phyloP scores from a whole-genome alignment of 2,888 invertebrate species.

The Bruchidius siliquastri region DNA sequence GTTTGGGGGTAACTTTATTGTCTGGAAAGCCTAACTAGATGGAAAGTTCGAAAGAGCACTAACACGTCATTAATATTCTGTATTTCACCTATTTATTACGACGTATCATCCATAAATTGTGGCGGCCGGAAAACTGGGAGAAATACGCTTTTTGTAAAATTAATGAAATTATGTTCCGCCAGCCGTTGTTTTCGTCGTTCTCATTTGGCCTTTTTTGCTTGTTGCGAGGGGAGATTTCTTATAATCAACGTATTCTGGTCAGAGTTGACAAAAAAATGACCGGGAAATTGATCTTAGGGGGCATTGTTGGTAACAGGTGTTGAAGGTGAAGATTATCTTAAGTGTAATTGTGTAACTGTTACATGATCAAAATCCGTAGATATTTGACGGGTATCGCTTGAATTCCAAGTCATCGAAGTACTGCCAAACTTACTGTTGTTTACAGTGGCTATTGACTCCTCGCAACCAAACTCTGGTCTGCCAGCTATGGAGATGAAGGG shows the following conservation, averaged over 20 bases:
- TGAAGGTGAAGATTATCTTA: too few species aligned
- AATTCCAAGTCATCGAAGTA: too few species aligned
- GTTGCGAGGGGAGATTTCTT: not conserved
- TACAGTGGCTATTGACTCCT: too few species aligned
- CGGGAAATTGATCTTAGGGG: not conserved
- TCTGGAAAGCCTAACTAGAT: not conserved
- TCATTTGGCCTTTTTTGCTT: not conserved
- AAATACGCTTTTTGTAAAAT: not conserved
- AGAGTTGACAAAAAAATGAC: not conserved
- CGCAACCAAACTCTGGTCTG: too few species aligned
- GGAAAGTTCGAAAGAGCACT: not conserved
- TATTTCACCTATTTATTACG: not conserved
- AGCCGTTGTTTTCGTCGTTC: not conserved
- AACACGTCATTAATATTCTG: not conserved
- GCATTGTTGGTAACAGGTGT: too few species aligned
- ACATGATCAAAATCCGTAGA: too few species aligned
- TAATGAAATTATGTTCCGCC: not conserved
- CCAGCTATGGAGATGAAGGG: too few species aligned
- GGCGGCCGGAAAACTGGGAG: not conserved
- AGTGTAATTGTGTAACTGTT: too few species aligned
- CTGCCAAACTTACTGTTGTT: too few species aligned
- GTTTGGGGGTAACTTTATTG: not conserved
- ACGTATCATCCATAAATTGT: not conserved
- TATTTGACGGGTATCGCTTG: too few species aligned
- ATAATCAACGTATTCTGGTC: not conserved